A percentile compares a stretch with the other conserved stretches of the same genome.
These are phyloP conservation scores for Iguana delicatissima DNA, from an alignment of 2,797 vertebrate species.

Conservation along the genomic window DNA sequence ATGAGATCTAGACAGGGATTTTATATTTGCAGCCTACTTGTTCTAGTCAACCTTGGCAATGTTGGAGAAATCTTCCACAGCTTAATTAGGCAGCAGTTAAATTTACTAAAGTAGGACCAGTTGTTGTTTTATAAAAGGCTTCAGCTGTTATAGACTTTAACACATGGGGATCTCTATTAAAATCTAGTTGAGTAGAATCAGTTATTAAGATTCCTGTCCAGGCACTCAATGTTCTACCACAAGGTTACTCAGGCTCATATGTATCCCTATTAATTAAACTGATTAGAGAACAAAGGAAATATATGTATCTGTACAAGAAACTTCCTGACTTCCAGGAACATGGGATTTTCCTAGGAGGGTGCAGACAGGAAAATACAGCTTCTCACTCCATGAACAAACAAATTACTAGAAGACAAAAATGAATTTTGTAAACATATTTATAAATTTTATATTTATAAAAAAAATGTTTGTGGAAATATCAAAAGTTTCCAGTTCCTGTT, in stretches of 20 bases:
- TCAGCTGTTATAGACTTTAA: background rate
- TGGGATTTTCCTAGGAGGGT: background rate
- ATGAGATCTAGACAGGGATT: background rate
- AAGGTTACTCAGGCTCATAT: background rate
- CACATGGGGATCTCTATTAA: background rate
- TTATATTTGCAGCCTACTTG: background rate
- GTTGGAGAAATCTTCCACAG: background rate
- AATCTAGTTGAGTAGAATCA: background rate
- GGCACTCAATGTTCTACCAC: background rate
- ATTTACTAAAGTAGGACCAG: background rate
- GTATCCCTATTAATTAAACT: background rate
- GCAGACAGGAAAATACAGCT: background rate
- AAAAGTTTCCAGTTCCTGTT: no score
- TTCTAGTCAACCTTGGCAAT: background rate
- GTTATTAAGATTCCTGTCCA: background rate
- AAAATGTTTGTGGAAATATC: no score
- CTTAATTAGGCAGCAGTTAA: background rate
- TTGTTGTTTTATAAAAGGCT: background rate
- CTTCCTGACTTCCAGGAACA: background rate
- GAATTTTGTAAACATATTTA: background rate
- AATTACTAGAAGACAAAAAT: background rate
- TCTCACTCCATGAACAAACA: background rate
- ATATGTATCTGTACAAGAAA: background rate
- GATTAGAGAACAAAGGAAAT: background rate
- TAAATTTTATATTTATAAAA: no score